Conservation (phyloP, 2,888 invertebrate species). For the Lydus trimaculatus region DNA sequence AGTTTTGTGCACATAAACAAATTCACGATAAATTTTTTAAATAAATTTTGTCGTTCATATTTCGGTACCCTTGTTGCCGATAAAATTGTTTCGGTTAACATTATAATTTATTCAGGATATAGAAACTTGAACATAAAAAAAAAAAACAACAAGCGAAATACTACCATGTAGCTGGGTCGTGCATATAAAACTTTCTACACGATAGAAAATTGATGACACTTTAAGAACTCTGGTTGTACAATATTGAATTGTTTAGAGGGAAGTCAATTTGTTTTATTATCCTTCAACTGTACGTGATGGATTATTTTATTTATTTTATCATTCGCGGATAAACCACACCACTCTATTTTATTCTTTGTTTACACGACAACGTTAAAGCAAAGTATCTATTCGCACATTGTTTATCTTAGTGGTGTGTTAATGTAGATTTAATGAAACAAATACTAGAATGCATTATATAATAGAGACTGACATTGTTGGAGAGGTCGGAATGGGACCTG, state of each 20-base stretch:
- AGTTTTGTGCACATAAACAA: not conserved
- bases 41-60: not conserved
- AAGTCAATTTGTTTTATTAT: slow-evolving; percentile 22
- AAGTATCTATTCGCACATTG: not conserved
- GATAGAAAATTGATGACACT: slow-evolving; percentile 28
- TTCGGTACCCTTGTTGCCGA: slow-evolving; percentile 4
- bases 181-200: slow-evolving; percentile 25
- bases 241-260: slow-evolving; percentile 21
- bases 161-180: slow-evolving; percentile 13
- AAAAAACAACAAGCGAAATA: slow-evolving; percentile 5
- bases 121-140: slow-evolving; percentile 23
- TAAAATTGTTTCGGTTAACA: slow-evolving; percentile 28
- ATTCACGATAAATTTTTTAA: not conserved
- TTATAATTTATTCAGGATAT: slow-evolving; percentile 26
- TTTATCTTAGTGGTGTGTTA: no score
- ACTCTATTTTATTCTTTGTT: not conserved
- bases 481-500: not conserved
- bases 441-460: not conserved
- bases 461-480: not conserved
- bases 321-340: not conserved
- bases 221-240: slow-evolving; percentile 17
- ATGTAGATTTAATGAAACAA: not conserved
- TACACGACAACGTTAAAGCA: not conserved
- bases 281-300: slow-evolving; percentile 17
- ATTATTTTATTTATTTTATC: slow-evolving; percentile 18